Evolutionary conservation across 2,113 vertebrate species (phyloP).

Genomic region (Uria aalge): DNA sequence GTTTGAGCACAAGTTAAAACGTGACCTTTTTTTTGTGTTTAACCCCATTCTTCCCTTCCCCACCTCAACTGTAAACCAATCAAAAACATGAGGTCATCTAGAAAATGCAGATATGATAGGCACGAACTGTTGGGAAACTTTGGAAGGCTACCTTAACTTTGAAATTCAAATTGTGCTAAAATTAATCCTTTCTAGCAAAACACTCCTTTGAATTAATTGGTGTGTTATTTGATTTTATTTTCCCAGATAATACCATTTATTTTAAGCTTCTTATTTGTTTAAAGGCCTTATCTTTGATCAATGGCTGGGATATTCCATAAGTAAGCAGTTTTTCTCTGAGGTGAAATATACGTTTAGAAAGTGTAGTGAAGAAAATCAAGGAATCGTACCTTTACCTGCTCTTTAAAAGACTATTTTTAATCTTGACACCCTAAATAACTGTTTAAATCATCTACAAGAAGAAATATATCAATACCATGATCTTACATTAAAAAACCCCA

Average conservation of each 20-base stretch:
- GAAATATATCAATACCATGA: slow-evolving; percentile 57
- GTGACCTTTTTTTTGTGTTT: not conserved
- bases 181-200: slow-evolving; percentile 1
- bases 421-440: slow-evolving; percentile 65
- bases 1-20: not conserved
- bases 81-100: not conserved
- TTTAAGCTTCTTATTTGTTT: slow-evolving; percentile 20
- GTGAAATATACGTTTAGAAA: not conserved
- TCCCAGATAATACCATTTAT: not conserved
- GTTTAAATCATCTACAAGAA: slow-evolving; percentile 44
- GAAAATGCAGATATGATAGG: not conserved
- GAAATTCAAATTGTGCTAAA: not conserved
- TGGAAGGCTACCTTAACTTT: not conserved
- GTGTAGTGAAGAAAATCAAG: not conserved
- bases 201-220: not conserved
- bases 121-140: not conserved
- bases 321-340: not conserved
- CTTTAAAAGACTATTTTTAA: slow-evolving; percentile 65
- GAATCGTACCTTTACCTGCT: slow-evolving; percentile 23
- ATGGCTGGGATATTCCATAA: not conserved
- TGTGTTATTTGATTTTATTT: not conserved
- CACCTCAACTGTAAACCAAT: not conserved
- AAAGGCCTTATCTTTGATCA: not conserved
- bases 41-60: not conserved
- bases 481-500: slow-evolving; percentile 31